phyloP scores from a whole-genome alignment of 2,797 vertebrate genomes.

The Halcyon badia region DNA sequence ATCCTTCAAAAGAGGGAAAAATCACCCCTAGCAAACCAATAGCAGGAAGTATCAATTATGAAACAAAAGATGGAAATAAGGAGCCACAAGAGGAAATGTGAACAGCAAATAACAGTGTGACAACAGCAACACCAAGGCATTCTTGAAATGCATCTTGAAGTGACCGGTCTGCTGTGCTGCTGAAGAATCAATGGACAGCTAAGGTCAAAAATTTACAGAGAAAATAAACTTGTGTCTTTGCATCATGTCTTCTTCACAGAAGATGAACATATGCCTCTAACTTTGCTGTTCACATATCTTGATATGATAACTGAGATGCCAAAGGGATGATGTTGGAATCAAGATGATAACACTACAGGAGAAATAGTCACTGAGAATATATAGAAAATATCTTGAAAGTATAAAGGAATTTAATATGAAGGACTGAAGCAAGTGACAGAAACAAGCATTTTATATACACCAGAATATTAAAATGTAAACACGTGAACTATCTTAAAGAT shows the following conservation, averaged over 20 bases:
- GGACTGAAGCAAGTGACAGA: background rate
- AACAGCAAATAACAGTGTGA: background rate
- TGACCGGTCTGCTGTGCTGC: background rate
- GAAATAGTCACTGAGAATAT: background rate
- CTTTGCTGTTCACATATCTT: background rate
- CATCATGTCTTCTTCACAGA: background rate
- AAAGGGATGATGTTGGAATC: background rate
- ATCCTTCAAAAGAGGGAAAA: constrained; percentile 6
- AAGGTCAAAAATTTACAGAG: background rate
- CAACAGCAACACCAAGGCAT: background rate
- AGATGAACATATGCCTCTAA: background rate
- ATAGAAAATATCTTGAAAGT: background rate
- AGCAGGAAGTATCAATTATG: background rate
- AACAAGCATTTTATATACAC: background rate
- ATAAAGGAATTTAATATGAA: background rate
- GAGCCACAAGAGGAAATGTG: background rate
- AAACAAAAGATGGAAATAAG: constrained; percentile 31
- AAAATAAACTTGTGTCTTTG: background rate
- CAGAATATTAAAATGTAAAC: background rate
- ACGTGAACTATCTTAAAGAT: background rate
- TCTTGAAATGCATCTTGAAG: background rate
- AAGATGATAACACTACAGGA: background rate
- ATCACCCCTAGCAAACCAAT: background rate
- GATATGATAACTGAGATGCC: background rate
- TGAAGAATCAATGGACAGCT: background rate